Conservation (phyloP, 2,888 invertebrate species). For the Platynereis dumerilii region DNA sequence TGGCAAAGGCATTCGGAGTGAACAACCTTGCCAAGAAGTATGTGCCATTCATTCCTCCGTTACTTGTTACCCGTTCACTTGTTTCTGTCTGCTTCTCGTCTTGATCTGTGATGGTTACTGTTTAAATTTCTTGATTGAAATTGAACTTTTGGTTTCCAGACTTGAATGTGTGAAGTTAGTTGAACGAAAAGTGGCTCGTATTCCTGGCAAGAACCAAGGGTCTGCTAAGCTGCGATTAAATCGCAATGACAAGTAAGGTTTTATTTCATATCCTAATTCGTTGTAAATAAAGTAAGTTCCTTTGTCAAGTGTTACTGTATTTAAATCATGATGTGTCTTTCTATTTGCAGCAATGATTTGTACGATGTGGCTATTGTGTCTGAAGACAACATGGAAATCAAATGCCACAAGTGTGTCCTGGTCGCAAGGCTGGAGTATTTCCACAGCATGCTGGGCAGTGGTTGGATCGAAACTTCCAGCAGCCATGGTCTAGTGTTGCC, state of each 20-base stretch:
- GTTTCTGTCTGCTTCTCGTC: too few relatives aligned
- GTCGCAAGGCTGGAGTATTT: constrained; percentile 85
- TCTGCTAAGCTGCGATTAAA: constrained; percentile 64
- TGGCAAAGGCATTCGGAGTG: constrained; percentile 54
- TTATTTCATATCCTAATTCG: not conserved
- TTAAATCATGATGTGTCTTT: too few relatives aligned
- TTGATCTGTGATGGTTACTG: too few relatives aligned
- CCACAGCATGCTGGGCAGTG: constrained; percentile 79
- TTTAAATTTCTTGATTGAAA: constrained; percentile 16
- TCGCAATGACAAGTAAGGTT: constrained; percentile 60
- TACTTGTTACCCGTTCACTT: too few relatives aligned
- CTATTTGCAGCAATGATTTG: constrained; percentile 61
- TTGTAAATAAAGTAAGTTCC: too few relatives aligned
- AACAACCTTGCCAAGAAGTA: constrained; percentile 47
- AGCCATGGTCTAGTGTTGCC: constrained; percentile 69
- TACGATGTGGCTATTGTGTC: constrained; percentile 72
- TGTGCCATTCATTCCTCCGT: not conserved
- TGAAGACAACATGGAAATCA: constrained; percentile 63
- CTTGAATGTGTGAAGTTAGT: constrained; percentile 46
- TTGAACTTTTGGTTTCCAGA: constrained; percentile 37
- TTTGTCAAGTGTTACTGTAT: not conserved
- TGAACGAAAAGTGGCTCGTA: constrained; percentile 41
- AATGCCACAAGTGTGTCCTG: constrained; percentile 83
- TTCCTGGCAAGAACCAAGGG: constrained; percentile 42
- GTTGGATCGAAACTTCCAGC: constrained; percentile 75